Evolutionary conservation across 2,888 invertebrate species (phyloP), one percentile per base, ranked within the genome.

Genomic region (Caenorhabditis panamensis): DNA sequence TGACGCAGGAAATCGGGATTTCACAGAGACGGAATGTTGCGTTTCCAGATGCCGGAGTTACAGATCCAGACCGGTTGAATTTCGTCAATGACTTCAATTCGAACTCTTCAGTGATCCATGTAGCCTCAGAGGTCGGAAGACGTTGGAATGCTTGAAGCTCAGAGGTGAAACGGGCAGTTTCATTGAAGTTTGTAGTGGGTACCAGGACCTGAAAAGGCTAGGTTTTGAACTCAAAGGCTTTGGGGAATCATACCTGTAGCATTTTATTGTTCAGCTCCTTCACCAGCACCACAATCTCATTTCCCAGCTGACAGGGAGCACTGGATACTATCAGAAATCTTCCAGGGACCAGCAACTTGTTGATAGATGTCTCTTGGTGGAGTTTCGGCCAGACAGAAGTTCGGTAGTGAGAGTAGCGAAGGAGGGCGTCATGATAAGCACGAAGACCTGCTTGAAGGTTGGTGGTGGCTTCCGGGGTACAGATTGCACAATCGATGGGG

Each of bases 251-350:
- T 18, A 69, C 77, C 51, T 78, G 64, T 22, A 71, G 9, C 1
- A 36, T 16, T 36, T 73, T 73, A 16, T 56, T 73, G 24, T 53
- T 71, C 44, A 79, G 8, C 18, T 82, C 82, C 44, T 85, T 84
- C 16, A 86, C 18, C 9, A 86, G 44, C 11, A 85, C 18, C 24
- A 63, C 79, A 20, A 83, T 49, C 26, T 71, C 71, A 63, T 85
- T 83, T 26, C 68, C 49, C n/a, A 86, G 69, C n/a, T 56, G 26
- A 28, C 82, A 26, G 8, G n/a, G 18, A 8, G 75, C 80, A 58
- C 71, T 84, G 26, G 72, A 75, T 16, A 89, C 81, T 56, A 89
- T 73, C 37, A 90, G 68, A 20, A 88, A 84, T 16, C 90, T 82
- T 31, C 90, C 90, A 6, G 82, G 53, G 8, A 41, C 51, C 37